Percentiles rank a stretch among this genome's conserved stretches.
Evolutionary conservation across 2,888 invertebrate genomes (phyloP).

Genomic region (Rotaria socialis): DNA sequence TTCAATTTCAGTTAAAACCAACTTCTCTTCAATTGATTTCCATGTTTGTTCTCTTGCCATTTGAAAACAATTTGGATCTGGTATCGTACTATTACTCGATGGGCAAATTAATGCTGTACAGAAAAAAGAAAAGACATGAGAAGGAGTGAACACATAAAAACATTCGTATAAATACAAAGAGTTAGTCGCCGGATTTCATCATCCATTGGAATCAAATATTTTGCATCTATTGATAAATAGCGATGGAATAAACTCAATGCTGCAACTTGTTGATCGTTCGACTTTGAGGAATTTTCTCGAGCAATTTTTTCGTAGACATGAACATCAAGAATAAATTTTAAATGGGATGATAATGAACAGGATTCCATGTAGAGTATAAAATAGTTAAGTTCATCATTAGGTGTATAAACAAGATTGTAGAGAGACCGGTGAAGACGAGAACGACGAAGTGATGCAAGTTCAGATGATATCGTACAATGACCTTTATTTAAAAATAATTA

Average conservation of each 20-base stretch:
- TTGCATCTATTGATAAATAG: conserved; percentile 5
- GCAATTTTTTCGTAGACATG: not conserved
- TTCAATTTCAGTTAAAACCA: not conserved
- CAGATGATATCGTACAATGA: not conserved
- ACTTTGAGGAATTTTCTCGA: not conserved
- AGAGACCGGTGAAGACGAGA: not conserved
- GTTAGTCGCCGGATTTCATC: not conserved
- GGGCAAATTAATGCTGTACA: conserved; percentile 8
- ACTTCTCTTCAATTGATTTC: conserved; percentile 14
- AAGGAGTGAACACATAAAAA: not conserved
- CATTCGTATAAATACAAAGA: not conserved
- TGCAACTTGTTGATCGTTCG: not conserved
- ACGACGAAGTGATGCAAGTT: conserved; percentile 1
- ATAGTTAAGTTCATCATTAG: conserved; percentile 23
- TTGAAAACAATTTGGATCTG: conserved; percentile 18
- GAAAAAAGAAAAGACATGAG: too few species aligned
- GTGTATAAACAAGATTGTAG: conserved; percentile 34
- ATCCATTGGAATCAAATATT: not conserved
- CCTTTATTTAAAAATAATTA: not conserved
- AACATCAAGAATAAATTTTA: conserved; percentile 31
- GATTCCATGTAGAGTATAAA: conserved; percentile 21
- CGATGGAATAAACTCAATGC: not conserved
- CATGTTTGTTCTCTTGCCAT: not conserved
- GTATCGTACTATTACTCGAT: not conserved
- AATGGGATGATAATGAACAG: not conserved